These are phyloP conservation scores for Girardia tigrina DNA, from an alignment of 2,888 invertebrate genomes.

Conservation along the genomic window DNA sequence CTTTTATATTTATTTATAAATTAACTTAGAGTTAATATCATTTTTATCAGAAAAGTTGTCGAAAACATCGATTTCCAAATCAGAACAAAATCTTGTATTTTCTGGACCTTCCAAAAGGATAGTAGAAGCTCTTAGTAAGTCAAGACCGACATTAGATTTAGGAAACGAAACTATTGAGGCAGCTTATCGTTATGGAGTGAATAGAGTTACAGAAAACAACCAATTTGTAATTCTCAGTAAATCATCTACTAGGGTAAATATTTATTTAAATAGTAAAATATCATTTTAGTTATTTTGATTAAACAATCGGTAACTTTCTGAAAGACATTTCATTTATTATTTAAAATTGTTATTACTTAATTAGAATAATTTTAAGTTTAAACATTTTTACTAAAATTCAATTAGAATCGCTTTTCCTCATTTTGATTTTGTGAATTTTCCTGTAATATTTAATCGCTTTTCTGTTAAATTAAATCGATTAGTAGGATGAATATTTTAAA, in stretches of 20 bases:
- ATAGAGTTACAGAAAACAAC: constrained; percentile 3
- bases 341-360: too few species aligned
- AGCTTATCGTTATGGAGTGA: neutral
- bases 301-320: too few species aligned
- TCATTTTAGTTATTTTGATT: too few species aligned
- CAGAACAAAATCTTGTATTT: constrained; percentile 4
- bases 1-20: neutral
- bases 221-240: neutral
- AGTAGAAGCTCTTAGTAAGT: neutral
- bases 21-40: neutral
- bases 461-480: too few species aligned
- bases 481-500: too few species aligned
- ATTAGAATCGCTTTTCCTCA: too few species aligned
- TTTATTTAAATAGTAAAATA: too few species aligned
- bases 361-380: too few species aligned
- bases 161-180: constrained; percentile 13
- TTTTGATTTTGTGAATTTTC: too few species aligned
- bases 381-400: too few species aligned
- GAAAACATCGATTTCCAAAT: neutral
- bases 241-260: constrained; percentile 18
- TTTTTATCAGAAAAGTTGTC: neutral
- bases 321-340: too few species aligned
- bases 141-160: neutral
- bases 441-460: too few species aligned
- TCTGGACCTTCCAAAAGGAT: neutral